Percentiles rank a stretch among this genome's conserved stretches.
These are phyloP conservation scores for Nematostella vectensis DNA, from an alignment of 92 coral and sea anemone species.

Conservation along the genomic window DNA sequence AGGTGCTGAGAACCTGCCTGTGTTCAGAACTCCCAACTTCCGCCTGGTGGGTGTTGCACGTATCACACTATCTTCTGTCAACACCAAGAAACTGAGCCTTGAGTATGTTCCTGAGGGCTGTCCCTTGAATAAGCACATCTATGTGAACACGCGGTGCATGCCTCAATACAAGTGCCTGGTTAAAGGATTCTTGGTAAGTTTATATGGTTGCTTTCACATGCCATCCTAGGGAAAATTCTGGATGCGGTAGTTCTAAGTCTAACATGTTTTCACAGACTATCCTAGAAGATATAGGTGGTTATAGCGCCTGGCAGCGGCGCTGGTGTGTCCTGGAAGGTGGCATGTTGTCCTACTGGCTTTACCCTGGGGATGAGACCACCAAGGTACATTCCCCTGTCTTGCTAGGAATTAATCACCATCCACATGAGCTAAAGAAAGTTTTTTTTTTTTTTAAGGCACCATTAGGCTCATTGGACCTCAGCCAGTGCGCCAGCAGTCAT, in stretches of 20 bases:
- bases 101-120: constrained; percentile 72
- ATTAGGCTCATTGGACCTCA: constrained; percentile 58
- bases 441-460: constrained; percentile 56
- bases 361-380: constrained; percentile 85
- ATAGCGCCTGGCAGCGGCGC: constrained; percentile 93
- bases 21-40: constrained; percentile 87
- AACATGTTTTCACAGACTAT: no score
- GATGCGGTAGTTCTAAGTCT: no score
- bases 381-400: constrained; percentile 67
- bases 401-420: background rate
- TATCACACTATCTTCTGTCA: constrained; percentile 45
- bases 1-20: constrained; percentile 53
- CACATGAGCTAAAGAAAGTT: no score
- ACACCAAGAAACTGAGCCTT: constrained; percentile 53
- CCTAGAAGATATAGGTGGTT: constrained; percentile 93
- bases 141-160: constrained; percentile 52
- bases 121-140: constrained; percentile 46
- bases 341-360: constrained; percentile 81
- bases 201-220: no score
- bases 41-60: constrained; percentile 53
- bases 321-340: constrained; percentile 91
- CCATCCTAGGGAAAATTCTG: no score
- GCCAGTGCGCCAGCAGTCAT: constrained; percentile 59
- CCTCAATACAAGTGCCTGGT: constrained; percentile 76
- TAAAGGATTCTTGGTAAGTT: constrained; percentile 92